phyloP scores from a whole-genome alignment of 2,797 vertebrate species.

The Otolemur crassicaudatus region DNA sequence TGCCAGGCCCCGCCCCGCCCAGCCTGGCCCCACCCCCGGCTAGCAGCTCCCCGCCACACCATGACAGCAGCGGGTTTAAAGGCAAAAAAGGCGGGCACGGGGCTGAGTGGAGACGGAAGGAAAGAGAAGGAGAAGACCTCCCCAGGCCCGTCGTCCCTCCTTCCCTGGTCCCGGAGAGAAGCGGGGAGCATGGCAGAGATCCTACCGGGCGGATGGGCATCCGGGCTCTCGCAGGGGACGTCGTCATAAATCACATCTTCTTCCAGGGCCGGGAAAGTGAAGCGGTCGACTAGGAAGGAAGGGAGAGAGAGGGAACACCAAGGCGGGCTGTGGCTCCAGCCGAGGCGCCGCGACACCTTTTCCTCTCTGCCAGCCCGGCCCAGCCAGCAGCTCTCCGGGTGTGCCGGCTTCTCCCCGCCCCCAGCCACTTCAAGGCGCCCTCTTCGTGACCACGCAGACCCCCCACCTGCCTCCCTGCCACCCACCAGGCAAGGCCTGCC shows the following conservation, averaged over 20 bases:
- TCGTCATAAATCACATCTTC: slow-evolving; percentile 97
- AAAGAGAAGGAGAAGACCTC: neutral
- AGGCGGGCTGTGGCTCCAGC: neutral
- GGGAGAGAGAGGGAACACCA: neutral
- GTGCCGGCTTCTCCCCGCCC: neutral
- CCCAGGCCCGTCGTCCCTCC: neutral
- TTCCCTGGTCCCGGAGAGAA: rapidly evolving
- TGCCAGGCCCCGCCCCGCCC: neutral
- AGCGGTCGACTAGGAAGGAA: slow-evolving; percentile 80
- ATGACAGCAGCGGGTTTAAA: neutral
- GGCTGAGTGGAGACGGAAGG: neutral
- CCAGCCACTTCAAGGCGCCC: neutral
- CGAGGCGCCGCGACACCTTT: neutral
- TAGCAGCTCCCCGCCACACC: neutral
- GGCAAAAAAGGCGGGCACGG: neutral
- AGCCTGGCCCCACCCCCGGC: neutral
- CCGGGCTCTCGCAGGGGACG: slow-evolving; percentile 91
- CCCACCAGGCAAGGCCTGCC: neutral
- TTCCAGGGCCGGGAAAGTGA: slow-evolving; percentile 80
- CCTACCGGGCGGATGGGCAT: slow-evolving; percentile 86
- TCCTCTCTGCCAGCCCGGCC: neutral
- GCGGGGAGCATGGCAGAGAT: neutral
- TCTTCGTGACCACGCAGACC: neutral
- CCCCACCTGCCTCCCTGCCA: neutral
- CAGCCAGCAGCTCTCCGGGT: neutral